Conservation (phyloP, 2,113 vertebrate species). For the Serilophus lunatus region DNA sequence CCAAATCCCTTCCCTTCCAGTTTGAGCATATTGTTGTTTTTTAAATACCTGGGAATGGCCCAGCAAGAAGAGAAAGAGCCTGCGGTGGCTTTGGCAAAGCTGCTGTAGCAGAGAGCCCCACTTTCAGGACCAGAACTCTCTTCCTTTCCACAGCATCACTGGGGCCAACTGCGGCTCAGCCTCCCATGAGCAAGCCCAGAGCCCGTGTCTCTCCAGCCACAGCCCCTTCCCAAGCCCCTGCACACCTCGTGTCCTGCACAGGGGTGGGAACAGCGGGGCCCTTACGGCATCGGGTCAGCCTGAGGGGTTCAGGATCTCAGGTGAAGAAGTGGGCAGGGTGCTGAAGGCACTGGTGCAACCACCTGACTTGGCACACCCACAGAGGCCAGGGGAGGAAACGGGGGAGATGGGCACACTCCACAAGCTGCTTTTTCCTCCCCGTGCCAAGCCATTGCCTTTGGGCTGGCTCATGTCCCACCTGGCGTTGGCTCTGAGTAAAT, state of each 20-base stretch:
- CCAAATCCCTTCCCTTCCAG: not conserved
- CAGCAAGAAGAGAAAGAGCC: not conserved
- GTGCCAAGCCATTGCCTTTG: conserved; percentile 29
- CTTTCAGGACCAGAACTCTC: not conserved
- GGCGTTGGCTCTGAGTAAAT: conserved; percentile 3
- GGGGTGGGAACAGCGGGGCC: rapidly evolving
- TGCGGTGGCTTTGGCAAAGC: not conserved
- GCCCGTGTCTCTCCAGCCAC: not conserved
- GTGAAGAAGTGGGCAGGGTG: not conserved
- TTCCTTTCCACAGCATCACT: not conserved
- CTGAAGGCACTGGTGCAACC: not conserved
- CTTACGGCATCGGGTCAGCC: rapidly evolving
- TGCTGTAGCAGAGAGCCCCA: not conserved
- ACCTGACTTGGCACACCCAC: not conserved
- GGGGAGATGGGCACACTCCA: not conserved
- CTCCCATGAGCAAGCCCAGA: rapidly evolving
- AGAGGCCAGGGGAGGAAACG: not conserved
- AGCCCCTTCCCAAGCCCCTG: rapidly evolving
- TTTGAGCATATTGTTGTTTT: not conserved
- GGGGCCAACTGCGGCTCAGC: rapidly evolving
- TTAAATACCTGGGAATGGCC: not conserved
- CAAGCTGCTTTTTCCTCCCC: not conserved
- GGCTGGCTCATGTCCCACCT: conserved; percentile 29
- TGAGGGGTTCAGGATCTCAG: not conserved
- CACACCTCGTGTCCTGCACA: rapidly evolving